Conservation (phyloP, 2,113 vertebrate species). For the Rhegmatorhina hoffmannsi region DNA sequence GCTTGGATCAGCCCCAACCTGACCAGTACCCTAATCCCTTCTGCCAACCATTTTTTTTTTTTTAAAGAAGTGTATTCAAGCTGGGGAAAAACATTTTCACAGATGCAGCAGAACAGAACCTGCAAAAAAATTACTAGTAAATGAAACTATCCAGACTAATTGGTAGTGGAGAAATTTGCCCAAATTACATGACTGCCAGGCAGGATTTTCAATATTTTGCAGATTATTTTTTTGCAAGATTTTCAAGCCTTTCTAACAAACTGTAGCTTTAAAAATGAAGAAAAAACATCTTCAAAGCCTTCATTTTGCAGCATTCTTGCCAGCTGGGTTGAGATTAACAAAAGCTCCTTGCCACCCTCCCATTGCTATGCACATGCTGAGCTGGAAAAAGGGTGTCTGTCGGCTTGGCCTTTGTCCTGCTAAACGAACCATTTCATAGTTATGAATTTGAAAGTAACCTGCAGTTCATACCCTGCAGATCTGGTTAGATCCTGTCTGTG, state of each 20-base stretch:
- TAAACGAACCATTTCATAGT: conserved; percentile 63
- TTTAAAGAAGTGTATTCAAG: background rate
- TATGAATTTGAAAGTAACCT: conserved; percentile 65
- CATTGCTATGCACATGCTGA: conserved; percentile 57
- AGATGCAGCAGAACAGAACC: background rate
- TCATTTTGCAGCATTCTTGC: conserved; percentile 57
- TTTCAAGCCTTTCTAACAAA: conserved; percentile 16
- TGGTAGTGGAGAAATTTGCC: background rate
- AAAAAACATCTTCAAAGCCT: conserved; percentile 60
- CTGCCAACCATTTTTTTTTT: background rate
- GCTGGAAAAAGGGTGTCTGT: conserved; percentile 58
- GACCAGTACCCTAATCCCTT: conserved; percentile 17
- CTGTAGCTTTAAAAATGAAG: conserved; percentile 59
- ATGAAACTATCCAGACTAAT: background rate
- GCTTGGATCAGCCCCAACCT: conserved; percentile 27
- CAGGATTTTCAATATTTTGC: background rate
- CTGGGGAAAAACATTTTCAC: conserved; percentile 25
- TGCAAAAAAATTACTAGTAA: background rate
- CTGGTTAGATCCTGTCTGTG: conserved; percentile 61
- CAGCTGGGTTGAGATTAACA: conserved; percentile 65
- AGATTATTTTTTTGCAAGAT: background rate
- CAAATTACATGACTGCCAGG: background rate
- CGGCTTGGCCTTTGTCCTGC: conserved; percentile 62
- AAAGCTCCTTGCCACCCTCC: conserved; percentile 58
- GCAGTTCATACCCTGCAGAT: conserved; percentile 52